These are phyloP conservation scores for Emydura subglobosa DNA, from an alignment of 2,113 vertebrate genomes.

Conservation along the genomic window DNA sequence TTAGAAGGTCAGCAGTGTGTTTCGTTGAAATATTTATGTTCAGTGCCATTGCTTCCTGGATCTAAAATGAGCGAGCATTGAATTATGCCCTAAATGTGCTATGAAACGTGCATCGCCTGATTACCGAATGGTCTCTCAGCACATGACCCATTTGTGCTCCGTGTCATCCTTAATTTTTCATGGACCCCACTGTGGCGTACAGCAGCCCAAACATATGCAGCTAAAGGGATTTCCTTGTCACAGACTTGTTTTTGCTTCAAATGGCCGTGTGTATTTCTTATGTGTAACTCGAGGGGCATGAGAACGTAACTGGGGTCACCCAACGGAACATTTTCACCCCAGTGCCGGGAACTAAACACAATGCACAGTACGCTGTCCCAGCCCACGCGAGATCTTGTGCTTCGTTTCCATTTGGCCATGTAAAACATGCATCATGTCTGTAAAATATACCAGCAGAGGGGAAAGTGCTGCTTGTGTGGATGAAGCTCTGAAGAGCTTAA, in stretches of 20 bases:
- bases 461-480: not conserved
- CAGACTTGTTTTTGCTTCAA: not conserved
- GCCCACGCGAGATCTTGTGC: not conserved
- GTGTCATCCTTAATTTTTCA: slow-evolving; percentile 72
- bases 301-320: not conserved
- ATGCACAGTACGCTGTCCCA: not conserved
- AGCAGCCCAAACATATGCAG: not conserved
- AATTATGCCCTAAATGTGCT: slow-evolving; percentile 68
- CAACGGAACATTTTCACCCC: not conserved
- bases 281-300: not conserved
- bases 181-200: slow-evolving; percentile 20
- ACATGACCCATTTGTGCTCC: slow-evolving; percentile 59
- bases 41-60: slow-evolving; percentile 72
- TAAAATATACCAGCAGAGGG: rapidly evolving
- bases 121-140: slow-evolving; percentile 60
- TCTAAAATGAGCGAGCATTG: slow-evolving; percentile 75
- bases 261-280: not conserved
- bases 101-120: slow-evolving; percentile 60
- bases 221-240: slow-evolving; percentile 60
- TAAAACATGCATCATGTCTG: not conserved
- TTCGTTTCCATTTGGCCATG: not conserved
- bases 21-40: slow-evolving; percentile 78
- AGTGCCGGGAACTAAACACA: rapidly evolving
- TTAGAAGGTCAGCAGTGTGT: slow-evolving; percentile 51
- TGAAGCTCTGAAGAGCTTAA: not conserved